Evolutionary conservation across 2,113 vertebrate genomes (phyloP).

Genomic region (Vulpes lagopus): DNA sequence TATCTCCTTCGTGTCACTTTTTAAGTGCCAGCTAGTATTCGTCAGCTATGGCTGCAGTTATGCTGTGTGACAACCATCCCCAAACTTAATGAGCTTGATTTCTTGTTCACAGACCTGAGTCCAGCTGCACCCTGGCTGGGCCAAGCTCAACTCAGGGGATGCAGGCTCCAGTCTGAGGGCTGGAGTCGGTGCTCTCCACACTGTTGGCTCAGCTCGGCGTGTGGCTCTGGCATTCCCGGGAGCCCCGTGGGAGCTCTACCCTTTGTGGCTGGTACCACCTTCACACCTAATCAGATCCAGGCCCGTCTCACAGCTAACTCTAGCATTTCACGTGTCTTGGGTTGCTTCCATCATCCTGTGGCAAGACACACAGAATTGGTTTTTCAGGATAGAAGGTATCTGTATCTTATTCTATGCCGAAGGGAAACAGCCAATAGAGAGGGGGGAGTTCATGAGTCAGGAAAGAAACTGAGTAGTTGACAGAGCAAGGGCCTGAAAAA

Average conservation of each 20-base stretch:
- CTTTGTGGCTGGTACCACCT: neutral
- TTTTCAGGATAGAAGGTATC: neutral
- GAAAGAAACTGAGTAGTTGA: neutral
- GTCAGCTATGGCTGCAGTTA: neutral
- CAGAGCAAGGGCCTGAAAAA: neutral
- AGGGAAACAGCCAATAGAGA: neutral
- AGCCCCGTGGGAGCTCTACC: neutral
- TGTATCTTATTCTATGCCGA: slow-evolving; percentile 8
- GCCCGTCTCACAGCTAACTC: neutral
- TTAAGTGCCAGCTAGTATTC: neutral
- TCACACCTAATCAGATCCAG: neutral
- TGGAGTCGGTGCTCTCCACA: neutral
- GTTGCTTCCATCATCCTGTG: neutral
- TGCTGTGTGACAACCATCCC: neutral
- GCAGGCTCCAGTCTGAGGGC: neutral
- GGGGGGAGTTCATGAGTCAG: neutral
- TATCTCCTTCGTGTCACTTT: neutral
- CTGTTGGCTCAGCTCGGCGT: neutral
- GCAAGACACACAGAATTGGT: neutral
- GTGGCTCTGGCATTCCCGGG: neutral
- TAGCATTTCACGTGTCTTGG: neutral
- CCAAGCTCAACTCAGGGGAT: neutral
- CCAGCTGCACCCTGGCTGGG: neutral
- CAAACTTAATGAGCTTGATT: neutral
- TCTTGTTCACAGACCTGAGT: neutral